A percentile compares a stretch with the other conserved stretches of the same genome.
These are phyloP conservation scores for Xylocopa sonorina DNA, from an alignment of 1,140 invertebrate species.

Conservation along the genomic window DNA sequence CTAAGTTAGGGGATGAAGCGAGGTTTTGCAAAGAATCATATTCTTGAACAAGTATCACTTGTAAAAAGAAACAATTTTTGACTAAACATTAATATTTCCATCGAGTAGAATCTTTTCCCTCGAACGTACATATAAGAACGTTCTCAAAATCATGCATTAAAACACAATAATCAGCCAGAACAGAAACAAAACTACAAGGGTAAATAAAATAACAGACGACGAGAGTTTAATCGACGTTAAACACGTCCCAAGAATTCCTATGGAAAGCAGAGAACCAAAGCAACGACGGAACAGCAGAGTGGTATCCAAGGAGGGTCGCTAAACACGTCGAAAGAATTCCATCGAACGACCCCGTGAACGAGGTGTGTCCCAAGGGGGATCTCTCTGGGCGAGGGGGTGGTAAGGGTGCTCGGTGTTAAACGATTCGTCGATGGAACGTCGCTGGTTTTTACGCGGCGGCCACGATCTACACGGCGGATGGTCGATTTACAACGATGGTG, in stretches of 20 bases:
- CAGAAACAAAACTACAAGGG: not conserved
- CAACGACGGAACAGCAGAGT: not conserved
- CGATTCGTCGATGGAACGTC: constrained; percentile 56
- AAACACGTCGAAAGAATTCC: constrained; percentile 18
- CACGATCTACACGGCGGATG: constrained; percentile 26
- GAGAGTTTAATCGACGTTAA: not conserved
- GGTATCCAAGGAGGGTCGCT: not conserved
- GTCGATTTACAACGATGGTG: constrained; percentile 65
- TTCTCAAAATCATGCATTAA: no score
- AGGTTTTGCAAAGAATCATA: no score
- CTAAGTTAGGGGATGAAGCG: no score
- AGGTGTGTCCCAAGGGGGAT: not conserved
- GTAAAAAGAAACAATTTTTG: no score
- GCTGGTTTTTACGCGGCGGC: constrained; percentile 56
- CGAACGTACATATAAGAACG: no score
- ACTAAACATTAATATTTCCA: no score
- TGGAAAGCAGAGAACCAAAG: not conserved
- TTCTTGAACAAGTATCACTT: no score
- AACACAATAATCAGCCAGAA: not conserved
- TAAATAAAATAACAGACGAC: not conserved
- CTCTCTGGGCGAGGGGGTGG: no score
- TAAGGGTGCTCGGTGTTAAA: constrained; percentile 39
- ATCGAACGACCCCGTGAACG: not conserved
- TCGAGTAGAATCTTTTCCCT: no score
- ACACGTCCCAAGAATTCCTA: not conserved